These are phyloP conservation scores for Pollenia amentaria DNA, from an alignment of 2,888 invertebrate genomes.

Conservation along the genomic window DNA sequence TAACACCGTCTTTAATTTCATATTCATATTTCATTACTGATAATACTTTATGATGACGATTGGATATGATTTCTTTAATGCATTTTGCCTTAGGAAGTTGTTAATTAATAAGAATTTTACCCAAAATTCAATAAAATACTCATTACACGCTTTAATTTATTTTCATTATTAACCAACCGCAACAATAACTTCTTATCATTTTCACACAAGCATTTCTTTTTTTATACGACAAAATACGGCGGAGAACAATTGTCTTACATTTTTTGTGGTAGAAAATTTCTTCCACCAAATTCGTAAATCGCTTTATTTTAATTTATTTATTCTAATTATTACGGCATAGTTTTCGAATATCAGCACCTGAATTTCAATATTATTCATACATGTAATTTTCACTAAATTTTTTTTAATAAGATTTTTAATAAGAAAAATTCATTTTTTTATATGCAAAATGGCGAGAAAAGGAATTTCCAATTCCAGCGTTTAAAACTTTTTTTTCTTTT, in stretches of 20 bases:
- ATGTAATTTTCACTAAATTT: conserved; percentile 31
- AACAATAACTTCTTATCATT: conserved; percentile 68
- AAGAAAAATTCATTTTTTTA: conserved; percentile 77
- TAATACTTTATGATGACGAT: conserved; percentile 40
- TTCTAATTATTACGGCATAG: conserved; percentile 29
- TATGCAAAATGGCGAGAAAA: conserved; percentile 82
- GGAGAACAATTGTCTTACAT: conserved; percentile 64
- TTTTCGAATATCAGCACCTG: background rate
- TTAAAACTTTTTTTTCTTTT: conserved; percentile 78
- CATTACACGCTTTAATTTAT: conserved; percentile 63
- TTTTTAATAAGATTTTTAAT: conserved; percentile 51
- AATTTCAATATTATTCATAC: background rate
- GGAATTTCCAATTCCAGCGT: conserved; percentile 80
- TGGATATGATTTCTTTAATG: conserved; percentile 20
- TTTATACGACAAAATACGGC: conserved; percentile 51
- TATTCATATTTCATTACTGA: background rate
- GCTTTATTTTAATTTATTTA: conserved; percentile 24
- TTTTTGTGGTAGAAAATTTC: conserved; percentile 45
- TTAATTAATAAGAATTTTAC: conserved; percentile 18
- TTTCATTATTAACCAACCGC: conserved; percentile 60
- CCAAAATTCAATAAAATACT: conserved; percentile 23
- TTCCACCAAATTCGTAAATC: conserved; percentile 24
- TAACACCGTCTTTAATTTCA: background rate
- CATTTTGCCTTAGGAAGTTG: background rate
- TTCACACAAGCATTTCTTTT: conserved; percentile 63